These are phyloP conservation scores for Yponomeuta plumbellus DNA, from an alignment of 2,888 invertebrate species.

Conservation along the genomic window DNA sequence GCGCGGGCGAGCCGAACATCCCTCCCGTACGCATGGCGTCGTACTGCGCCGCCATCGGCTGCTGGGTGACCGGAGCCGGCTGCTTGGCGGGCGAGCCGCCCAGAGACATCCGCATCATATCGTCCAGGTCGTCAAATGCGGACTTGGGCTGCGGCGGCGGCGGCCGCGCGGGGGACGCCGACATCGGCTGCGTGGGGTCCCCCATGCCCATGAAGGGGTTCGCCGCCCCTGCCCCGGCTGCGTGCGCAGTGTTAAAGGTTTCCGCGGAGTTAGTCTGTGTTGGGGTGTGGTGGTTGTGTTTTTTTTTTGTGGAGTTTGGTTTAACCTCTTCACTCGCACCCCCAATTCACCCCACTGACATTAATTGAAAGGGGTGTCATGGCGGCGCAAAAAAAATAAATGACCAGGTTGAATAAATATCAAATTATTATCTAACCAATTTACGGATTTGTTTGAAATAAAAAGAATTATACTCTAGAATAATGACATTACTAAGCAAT, in stretches of 20 bases:
- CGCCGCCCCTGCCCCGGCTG: conserved; percentile 50
- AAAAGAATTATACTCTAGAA: too few relatives aligned
- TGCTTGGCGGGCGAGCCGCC: conserved; percentile 77
- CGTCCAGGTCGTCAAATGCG: conserved; percentile 82
- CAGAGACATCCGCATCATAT: conserved; percentile 81
- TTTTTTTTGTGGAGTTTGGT: too few relatives aligned
- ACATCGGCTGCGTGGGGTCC: conserved; percentile 65
- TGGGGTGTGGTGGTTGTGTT: conserved; percentile 11
- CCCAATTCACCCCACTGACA: too few relatives aligned
- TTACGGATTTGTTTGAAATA: too few relatives aligned
- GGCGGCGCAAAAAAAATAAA: too few relatives aligned
- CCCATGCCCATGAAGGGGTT: conserved; percentile 82
- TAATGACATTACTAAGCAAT: too few relatives aligned
- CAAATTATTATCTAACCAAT: too few relatives aligned
- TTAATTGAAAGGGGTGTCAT: too few relatives aligned
- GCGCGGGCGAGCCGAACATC: conserved; percentile 60
- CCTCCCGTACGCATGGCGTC: conserved; percentile 77
- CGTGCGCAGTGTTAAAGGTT: conserved; percentile 28
- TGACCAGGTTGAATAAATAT: too few relatives aligned
- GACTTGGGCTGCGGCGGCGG: conserved; percentile 73
- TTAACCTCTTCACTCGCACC: too few relatives aligned
- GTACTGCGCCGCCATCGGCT: conserved; percentile 48
- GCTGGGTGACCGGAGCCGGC: conserved; percentile 25
- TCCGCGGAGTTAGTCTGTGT: conserved; percentile 17
- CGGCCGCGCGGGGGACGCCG: conserved; percentile 70